Evolutionary conservation across 2,888 invertebrate genomes (phyloP).

Genomic region (Tribolium freemani): DNA sequence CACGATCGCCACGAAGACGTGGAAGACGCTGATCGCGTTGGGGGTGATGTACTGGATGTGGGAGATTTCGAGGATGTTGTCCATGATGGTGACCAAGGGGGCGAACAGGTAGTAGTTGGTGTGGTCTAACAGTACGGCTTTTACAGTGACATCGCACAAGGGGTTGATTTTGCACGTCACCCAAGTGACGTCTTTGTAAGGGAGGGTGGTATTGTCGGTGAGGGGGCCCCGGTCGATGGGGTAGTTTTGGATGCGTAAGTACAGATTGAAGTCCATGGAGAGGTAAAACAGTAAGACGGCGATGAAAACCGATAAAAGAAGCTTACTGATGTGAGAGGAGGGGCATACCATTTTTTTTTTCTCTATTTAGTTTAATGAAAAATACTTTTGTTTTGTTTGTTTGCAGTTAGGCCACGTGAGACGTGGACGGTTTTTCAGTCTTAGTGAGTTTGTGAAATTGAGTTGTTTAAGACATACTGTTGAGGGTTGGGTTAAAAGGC

Average conservation of each 20-base stretch:
- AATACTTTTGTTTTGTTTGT: not conserved
- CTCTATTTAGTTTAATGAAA: conserved; percentile 2
- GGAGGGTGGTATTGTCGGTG: conserved; percentile 55
- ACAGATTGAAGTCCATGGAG: conserved; percentile 81
- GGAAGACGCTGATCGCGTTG: conserved; percentile 86
- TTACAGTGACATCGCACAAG: conserved; percentile 85
- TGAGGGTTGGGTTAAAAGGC: conserved; percentile 24
- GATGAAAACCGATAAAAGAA: conserved; percentile 71
- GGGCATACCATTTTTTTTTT: conserved; percentile 77
- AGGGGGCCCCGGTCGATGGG: conserved; percentile 70
- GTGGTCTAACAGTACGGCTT: conserved; percentile 86
- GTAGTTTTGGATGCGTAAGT: conserved; percentile 79
- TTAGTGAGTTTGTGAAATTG: conserved; percentile 25
- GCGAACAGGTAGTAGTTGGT: conserved; percentile 87
- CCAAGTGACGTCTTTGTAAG: conserved; percentile 73
- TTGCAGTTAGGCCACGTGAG: conserved; percentile 35
- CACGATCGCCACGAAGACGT: conserved; percentile 81
- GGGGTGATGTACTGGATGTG: conserved; percentile 77
- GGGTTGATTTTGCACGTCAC: conserved; percentile 82
- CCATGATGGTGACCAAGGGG: conserved; percentile 82
- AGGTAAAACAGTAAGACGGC: conserved; percentile 69
- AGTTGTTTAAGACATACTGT: not conserved
- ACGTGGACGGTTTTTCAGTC: conserved; percentile 50
- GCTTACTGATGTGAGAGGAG: conserved; percentile 80
- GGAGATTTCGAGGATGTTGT: conserved; percentile 71